Evolutionary conservation across 37 sponge, comb jelly and placozoan species (phyloP).

Genomic region (Agelas oroides): DNA sequence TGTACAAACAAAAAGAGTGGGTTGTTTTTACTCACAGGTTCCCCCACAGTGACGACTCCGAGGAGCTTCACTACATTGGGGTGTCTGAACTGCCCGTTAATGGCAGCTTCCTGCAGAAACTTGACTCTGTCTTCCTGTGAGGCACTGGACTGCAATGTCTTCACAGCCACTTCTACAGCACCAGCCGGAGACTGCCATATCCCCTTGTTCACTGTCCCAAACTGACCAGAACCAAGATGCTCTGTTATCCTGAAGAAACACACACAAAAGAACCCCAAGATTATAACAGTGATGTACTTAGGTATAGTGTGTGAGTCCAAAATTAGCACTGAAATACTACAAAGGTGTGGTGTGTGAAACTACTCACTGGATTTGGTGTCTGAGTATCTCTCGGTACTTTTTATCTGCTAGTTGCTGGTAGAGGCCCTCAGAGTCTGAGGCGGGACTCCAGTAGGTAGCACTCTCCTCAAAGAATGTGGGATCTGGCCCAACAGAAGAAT

Average conservation of each 20-base stretch:
- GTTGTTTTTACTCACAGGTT: slow-evolving; percentile 57
- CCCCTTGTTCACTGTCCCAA: slow-evolving; percentile 69
- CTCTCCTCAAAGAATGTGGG: slow-evolving; percentile 39
- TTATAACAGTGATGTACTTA: too few species aligned
- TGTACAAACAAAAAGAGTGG: too few species aligned
- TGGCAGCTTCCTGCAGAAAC: slow-evolving; percentile 76
- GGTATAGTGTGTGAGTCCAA: too few species aligned
- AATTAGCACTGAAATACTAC: too few species aligned
- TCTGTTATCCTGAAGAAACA: slow-evolving; percentile 2
- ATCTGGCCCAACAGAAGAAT: not conserved
- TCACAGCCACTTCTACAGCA: slow-evolving; percentile 54
- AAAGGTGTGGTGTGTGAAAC: too few species aligned
- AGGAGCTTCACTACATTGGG: slow-evolving; percentile 59
- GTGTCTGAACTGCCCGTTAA: slow-evolving; percentile 73
- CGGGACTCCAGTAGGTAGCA: slow-evolving; percentile 64
- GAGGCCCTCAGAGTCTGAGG: slow-evolving; percentile 43
- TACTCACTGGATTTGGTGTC: slow-evolving; percentile 42
- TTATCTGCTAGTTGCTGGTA: slow-evolving; percentile 56
- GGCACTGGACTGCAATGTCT: slow-evolving; percentile 39
- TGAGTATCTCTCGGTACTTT: slow-evolving; percentile 51
- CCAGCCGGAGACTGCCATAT: slow-evolving; percentile 32
- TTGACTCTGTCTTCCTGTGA: slow-evolving; percentile 56
- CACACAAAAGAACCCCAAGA: too few species aligned
- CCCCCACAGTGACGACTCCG: slow-evolving; percentile 71
- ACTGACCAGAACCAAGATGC: slow-evolving; percentile 64